Evolutionary conservation across 2,113 vertebrate genomes (phyloP).

Genomic region (Channa maculata): DNA sequence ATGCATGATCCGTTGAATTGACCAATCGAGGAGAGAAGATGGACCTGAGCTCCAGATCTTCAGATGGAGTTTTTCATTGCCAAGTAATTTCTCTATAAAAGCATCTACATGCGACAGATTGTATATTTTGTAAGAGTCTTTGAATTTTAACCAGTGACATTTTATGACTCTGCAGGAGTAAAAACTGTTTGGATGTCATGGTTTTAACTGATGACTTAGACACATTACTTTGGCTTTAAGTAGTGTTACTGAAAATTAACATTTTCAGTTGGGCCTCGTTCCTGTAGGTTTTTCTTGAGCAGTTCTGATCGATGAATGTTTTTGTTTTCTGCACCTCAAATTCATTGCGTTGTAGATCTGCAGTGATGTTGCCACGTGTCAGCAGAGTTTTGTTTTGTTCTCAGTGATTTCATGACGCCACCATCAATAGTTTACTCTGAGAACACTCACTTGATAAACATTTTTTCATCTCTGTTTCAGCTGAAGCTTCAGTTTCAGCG

Average conservation of each 20-base stretch:
- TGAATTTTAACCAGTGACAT: not conserved
- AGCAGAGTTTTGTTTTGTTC: no score
- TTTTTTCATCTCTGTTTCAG: no score
- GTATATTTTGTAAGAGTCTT: conserved; percentile 37
- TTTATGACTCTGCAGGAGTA: not conserved
- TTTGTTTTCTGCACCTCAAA: conserved; percentile 12
- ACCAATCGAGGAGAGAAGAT: conserved; percentile 39
- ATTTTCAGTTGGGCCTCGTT: not conserved
- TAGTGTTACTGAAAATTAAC: conserved; percentile 1
- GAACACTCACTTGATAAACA: no score
- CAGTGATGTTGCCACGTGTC: conserved; percentile 27
- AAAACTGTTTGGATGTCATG: not conserved
- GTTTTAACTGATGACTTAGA: not conserved
- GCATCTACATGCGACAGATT: conserved; percentile 10
- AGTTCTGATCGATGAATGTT: not conserved
- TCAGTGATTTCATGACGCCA: no score
- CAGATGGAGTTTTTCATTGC: conserved; percentile 15
- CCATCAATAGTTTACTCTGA: no score
- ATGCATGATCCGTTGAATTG: conserved; percentile 54
- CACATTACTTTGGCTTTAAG: conserved; percentile 26
- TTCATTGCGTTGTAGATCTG: not conserved
- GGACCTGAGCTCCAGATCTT: no score
- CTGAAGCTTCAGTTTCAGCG: no score
- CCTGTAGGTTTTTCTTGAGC: not conserved
- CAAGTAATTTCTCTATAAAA: conserved; percentile 40